phyloP scores from a whole-genome alignment of 2,113 vertebrate species.

The Malurus cyaneus region DNA sequence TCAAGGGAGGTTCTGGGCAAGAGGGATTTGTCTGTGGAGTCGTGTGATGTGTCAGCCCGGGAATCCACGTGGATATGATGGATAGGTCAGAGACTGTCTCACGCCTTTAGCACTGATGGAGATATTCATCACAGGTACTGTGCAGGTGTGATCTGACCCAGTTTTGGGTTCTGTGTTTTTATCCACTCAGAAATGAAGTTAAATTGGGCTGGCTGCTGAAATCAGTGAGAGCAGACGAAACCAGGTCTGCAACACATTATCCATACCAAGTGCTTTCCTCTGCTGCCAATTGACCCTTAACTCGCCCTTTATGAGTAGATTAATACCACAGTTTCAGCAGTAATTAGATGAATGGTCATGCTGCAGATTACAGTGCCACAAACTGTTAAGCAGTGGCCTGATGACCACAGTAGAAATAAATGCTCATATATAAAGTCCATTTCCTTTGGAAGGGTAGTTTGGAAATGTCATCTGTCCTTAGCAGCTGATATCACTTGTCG shows the following conservation, averaged over 20 bases:
- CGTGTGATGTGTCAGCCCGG: background rate
- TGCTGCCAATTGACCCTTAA: background rate
- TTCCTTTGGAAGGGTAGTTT: background rate
- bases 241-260: background rate
- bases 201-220: background rate
- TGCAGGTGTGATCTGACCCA: background rate
- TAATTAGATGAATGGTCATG: conserved; percentile 1
- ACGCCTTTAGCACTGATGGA: background rate
- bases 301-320: background rate
- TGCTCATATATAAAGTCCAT: background rate
- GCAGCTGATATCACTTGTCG: background rate
- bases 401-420: background rate
- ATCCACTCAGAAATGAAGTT: background rate
- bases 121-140: background rate
- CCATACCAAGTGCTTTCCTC: background rate
- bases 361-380: background rate
- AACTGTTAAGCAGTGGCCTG: background rate
- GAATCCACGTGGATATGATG: accelerated
- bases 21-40: background rate
- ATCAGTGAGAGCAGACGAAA: background rate
- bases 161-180: background rate
- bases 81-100: background rate
- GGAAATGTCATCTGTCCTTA: background rate
- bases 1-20: background rate
- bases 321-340: background rate